Conservation (phyloP, 64 coral and sea anemone species). For the Montipora cactus region DNA sequence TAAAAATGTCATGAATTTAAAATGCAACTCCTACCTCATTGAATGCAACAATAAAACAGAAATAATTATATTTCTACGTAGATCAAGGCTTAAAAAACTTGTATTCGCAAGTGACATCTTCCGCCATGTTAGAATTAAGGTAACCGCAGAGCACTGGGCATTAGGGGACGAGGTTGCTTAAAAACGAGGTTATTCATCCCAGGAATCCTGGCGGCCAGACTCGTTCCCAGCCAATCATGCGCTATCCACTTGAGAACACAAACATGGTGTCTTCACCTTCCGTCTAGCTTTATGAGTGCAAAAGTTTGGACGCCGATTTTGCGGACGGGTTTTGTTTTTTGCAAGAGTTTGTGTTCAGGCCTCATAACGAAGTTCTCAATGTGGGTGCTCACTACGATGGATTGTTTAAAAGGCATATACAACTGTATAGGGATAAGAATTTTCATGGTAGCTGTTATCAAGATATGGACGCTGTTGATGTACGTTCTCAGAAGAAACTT, state of each 20-base stretch:
- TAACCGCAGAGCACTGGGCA: background rate
- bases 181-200: background rate
- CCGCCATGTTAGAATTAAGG: constrained; percentile 28
- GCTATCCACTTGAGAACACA: constrained; percentile 44
- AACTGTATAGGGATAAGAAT: constrained; percentile 64
- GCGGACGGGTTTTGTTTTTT: constrained; percentile 53
- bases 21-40: background rate
- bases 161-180: background rate
- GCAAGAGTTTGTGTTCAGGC: constrained; percentile 45
- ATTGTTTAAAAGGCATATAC: constrained; percentile 62
- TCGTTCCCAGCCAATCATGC: constrained; percentile 61
- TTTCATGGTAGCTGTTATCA: constrained; percentile 63
- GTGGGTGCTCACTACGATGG: constrained; percentile 52
- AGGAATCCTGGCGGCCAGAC: background rate
- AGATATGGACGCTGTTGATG: constrained; percentile 66
- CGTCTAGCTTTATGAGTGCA: constrained; percentile 42
- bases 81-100: too few relatives aligned
- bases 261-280: constrained; percentile 40
- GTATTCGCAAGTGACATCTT: background rate
- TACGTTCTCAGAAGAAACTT: constrained; percentile 69
- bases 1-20: too few relatives aligned
- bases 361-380: constrained; percentile 40
- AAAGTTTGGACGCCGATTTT: constrained; percentile 56
- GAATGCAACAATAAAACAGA: background rate
- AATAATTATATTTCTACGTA: background rate